These are phyloP conservation scores for Cephus pygmeus DNA, from an alignment of 2,888 invertebrate genomes.

Conservation along the genomic window DNA sequence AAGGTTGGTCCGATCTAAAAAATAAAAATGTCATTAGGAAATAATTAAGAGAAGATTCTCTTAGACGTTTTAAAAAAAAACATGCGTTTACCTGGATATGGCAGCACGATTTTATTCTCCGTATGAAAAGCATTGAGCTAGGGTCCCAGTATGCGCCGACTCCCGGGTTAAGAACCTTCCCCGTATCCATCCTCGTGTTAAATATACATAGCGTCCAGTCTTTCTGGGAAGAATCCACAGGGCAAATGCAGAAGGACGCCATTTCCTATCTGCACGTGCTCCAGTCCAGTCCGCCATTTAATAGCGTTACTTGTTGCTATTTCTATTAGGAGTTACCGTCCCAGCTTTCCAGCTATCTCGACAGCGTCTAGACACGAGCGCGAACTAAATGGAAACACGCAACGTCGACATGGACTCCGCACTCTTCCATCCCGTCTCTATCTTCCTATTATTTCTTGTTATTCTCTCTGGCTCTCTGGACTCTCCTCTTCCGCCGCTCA, in stretches of 20 bases:
- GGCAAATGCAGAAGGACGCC: not conserved
- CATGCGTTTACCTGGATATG: slow-evolving; percentile 13
- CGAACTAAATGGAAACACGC: slow-evolving; percentile 21
- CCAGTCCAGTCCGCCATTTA: slow-evolving; percentile 8
- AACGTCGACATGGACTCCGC: slow-evolving; percentile 14
- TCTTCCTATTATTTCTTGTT: too few species aligned
- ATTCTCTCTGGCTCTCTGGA: too few species aligned
- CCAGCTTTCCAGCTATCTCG: slow-evolving; percentile 17
- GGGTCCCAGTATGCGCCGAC: too few species aligned
- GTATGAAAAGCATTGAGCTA: too few species aligned
- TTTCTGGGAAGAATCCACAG: not conserved
- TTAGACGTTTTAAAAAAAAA: too few species aligned
- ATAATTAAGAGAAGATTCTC: too few species aligned
- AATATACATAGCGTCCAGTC: not conserved
- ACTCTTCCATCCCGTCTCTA: too few species aligned
- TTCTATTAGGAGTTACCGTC: slow-evolving; percentile 23
- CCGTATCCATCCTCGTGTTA: too few species aligned
- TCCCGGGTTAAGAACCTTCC: too few species aligned
- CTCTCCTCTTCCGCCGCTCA: too few species aligned
- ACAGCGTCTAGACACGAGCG: slow-evolving; percentile 20
- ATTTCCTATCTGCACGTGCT: slow-evolving; percentile 18
- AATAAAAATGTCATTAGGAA: too few species aligned
- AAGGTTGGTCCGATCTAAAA: too few species aligned
- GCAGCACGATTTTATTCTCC: slow-evolving; percentile 15
- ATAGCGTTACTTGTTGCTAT: slow-evolving; percentile 22